Conservation (phyloP, 2,113 vertebrate genomes). For the Triplophysa siluroides region DNA sequence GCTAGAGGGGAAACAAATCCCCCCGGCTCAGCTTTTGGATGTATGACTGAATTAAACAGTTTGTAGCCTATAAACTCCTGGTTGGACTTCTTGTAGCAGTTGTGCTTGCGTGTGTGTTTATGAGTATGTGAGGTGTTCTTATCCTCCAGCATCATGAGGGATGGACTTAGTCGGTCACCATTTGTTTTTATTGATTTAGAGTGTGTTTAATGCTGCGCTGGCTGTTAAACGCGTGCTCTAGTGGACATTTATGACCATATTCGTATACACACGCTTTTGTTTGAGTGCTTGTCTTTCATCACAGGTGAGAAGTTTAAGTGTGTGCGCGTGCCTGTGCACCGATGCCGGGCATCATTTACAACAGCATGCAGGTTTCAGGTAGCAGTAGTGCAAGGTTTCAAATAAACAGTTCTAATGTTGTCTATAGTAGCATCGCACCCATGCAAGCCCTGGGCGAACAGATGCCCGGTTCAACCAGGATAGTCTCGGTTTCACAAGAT, state of each 20-base stretch:
- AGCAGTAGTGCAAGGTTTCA: slow-evolving; percentile 15
- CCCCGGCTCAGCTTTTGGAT: not conserved
- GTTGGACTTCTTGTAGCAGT: slow-evolving; percentile 13
- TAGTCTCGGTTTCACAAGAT: too few species aligned
- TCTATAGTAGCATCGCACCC: not conserved
- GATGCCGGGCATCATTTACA: not conserved
- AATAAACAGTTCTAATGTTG: slow-evolving; percentile 10
- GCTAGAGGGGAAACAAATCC: not conserved
- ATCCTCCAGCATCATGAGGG: slow-evolving; percentile 26
- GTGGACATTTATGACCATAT: slow-evolving; percentile 25
- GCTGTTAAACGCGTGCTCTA: slow-evolving; percentile 29
- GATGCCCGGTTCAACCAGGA: too few species aligned
- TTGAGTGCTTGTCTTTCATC: slow-evolving; percentile 9
- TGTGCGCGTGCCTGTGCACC: not conserved
- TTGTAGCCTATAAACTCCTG: slow-evolving; percentile 17
- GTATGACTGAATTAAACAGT: not conserved
- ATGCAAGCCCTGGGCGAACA: not conserved
- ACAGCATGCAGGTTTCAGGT: slow-evolving; percentile 14
- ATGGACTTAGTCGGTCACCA: slow-evolving; percentile 23
- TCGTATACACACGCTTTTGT: not conserved
- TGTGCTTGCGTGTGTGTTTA: not conserved
- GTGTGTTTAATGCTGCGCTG: slow-evolving; percentile 27
- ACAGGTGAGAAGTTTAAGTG: slow-evolving; percentile 30
- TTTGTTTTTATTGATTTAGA: slow-evolving; percentile 45
- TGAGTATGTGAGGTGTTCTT: not conserved